Evolutionary conservation across 2,888 invertebrate species (phyloP), one percentile per base, ranked within the genome.

Genomic region (Unio delphinus): DNA sequence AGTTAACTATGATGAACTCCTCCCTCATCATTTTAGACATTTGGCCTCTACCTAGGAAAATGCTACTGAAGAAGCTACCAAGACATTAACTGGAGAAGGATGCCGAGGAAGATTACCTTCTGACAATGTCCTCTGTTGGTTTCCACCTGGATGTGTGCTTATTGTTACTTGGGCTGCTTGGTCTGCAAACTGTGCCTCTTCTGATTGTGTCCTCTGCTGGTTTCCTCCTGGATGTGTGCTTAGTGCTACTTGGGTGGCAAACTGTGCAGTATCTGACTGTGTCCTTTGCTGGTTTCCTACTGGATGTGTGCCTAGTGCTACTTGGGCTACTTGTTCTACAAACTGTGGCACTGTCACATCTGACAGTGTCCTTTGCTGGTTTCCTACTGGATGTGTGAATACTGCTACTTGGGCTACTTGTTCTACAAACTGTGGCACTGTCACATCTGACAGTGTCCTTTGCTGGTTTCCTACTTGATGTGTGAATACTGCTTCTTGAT

Each of bases 171-270:
- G 23, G 45, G 86, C 84, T 11, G 84, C 84, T 65, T 82, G 80
- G 8, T 82, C 83, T 18, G 86, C 86, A 80, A 86, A 86, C 77
- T 82, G 76, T 5, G 84, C 84, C 55, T 81, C 45, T 15, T 45
- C 45, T 45, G 45, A 1, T 3, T 15, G 0, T 45, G 11, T 63
- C n/a, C 15, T 26, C 3, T 23, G 63, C 55, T 54, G 54, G 26
- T 54, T 55, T n/a, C 4, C 4, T n/a, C 26, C 63, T 54, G 45
- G 26, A 45, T 26, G 55, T 61, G 67, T 56, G 34, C 55, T 58
- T 45, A 66, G 20, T 70, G 66, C 20, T 59, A 63, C 63, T 26
- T 63, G 23, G 23, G 23, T 23, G 23, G 23, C 23, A 23, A 23
- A 23, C 23, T 23, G 23, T 23, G 23, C 23, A 23, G 23, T 15